Evolutionary conservation across 2,113 vertebrate species (phyloP), one percentile per base, ranked within the genome.

Genomic region (Spea bombifrons): DNA sequence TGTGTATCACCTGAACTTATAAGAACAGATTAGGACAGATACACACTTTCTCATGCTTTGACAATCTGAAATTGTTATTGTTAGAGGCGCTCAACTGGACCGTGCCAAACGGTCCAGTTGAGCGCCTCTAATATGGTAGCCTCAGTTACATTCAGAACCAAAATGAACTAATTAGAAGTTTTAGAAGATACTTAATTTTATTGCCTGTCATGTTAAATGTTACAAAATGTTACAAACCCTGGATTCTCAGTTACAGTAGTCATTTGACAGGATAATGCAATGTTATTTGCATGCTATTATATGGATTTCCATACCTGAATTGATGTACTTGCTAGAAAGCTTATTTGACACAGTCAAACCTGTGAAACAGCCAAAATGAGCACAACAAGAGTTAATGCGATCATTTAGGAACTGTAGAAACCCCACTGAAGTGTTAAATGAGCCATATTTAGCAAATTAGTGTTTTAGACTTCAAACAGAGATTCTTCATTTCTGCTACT

Each of bases 351-450:
- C 75, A 70, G 66, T 55, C 43, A 30, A 53, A 63, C 66, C n/a
- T 61, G 52, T 66, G 30, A 70, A 77, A 70, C 44, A 63, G 75
- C 16, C 75, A 77, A 77, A 75, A 70, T 30, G 70, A 69, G 49
- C 9, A 63, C 66, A 49, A 57, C n/a, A 8, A 70, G 65, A 77
- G 61, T 76, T 2, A 76, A 63, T 63, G 55, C 45, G 5, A 70
- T 49, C 8, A 63, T 46, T 70, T 47, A 43, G 55, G 17, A 43
- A 8, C 16, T 15, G 45, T 6, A 15, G 53, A 7, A 59, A 44
- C 55, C 53, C 44, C 3, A 7, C 45, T 69, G 53, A 45, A 30
- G 53, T 69, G 66, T 3, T 66, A 50, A 66, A 66, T 75, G 49
- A 65, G 43, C 65, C 64, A 67, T 76, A 4, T n/a, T 15, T 76